A percentile compares a stretch with the other conserved stretches of the same genome.
phyloP scores from a whole-genome alignment of 2,113 vertebrate genomes.

The Mastomys natalensis region DNA sequence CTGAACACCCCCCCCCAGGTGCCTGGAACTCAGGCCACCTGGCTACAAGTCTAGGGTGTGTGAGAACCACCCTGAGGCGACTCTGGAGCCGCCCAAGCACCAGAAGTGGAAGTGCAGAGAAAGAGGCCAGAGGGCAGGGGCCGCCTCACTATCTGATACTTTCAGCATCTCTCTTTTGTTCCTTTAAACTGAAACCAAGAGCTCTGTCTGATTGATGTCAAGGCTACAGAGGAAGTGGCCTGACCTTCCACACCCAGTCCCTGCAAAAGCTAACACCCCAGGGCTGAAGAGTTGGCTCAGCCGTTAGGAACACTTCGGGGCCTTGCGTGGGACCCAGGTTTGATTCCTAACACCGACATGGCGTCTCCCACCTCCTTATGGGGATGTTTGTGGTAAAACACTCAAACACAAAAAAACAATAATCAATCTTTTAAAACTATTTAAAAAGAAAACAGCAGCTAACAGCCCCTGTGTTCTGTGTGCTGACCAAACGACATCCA shows the following conservation, averaged over 20 bases:
- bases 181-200: slow-evolving; percentile 71
- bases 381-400: neutral
- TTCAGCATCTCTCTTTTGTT: neutral
- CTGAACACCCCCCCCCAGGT: neutral
- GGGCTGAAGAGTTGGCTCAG: neutral
- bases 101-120: neutral
- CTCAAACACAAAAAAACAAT: neutral
- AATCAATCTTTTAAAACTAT: neutral
- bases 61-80: neutral
- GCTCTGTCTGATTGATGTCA: slow-evolving; percentile 57
- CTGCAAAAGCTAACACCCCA: slow-evolving; percentile 54
- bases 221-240: slow-evolving; percentile 78
- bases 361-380: neutral
- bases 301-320: neutral
- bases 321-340: neutral
- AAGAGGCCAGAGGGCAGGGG: neutral
- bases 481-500: neutral
- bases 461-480: no score
- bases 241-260: slow-evolving; percentile 66
- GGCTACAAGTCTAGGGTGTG: neutral
- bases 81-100: neutral
- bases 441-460: neutral
- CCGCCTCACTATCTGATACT: neutral
- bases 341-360: neutral
- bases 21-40: neutral